Base-by-base conservation (phyloP, 2,888 invertebrate genomes). In the Leptinotarsa haldemani region DNA sequence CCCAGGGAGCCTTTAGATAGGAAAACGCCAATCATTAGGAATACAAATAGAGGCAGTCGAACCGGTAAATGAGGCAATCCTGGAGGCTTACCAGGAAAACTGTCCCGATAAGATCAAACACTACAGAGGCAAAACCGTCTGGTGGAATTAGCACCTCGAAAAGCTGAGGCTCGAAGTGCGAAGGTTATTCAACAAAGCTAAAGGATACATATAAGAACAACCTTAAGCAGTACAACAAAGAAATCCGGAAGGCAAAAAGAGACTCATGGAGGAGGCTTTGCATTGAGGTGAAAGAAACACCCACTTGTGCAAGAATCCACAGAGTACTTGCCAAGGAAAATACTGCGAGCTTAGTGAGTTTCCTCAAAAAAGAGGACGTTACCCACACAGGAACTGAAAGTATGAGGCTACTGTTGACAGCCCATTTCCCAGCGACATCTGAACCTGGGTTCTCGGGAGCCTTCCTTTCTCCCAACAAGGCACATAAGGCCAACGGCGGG, bases 171-270 rank as follows among this genome's bases (percentile, higher is more conserved):
- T n/a, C 12, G 65, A 66, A 18, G 74, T 70, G 5, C 30, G 74
- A 50, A 50, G 53, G 74, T 63, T 70, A 16, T 65, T 66, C 47
- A 66, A 74, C 46, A 70, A 48, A 66, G 70, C 65, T 15, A 73
- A 65, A 65, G 18, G 46, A 52, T 30, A 15, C 4, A 40, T 40
- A 73, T n/a, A 64, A 20, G 18, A 20, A 47, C 15, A 64, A 25
- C 46, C 48, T 68, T 16, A 69, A 63, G 22, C 48, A n/a, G 52
- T 69, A 73, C 1, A 73, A 73, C 25, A 63, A 56, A n/a, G 69
- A 69, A 20, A 65, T 64, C 18, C 25, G 63, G 30, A 73, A 69
- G 25, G 53, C 73, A 15, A 66, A 74, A 65, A 65, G 50, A 47
- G 18, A 74, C n/a, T 70, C 74, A 22, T 66, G 7, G 25, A 20